Evolutionary conservation across 2,888 invertebrate genomes (phyloP).

Genomic region (Pecten maximus): DNA sequence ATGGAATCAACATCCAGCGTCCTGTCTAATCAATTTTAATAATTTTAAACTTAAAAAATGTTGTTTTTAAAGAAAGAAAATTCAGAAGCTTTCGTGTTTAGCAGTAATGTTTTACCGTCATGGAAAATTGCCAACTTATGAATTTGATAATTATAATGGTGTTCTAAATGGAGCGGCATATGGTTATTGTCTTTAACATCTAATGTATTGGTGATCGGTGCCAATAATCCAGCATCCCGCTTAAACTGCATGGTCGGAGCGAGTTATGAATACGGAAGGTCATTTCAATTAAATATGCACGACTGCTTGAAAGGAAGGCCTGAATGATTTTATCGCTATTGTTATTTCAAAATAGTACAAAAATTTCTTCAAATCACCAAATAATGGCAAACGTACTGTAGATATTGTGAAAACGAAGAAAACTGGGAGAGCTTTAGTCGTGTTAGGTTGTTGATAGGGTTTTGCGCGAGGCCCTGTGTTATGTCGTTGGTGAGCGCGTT

Average conservation of each 20-base stretch:
- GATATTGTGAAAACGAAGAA: no score
- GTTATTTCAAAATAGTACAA: no score
- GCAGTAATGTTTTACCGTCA: neutral
- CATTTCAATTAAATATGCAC: neutral
- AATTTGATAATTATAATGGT: slow-evolving; percentile 25
- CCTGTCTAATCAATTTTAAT: neutral
- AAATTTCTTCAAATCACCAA: no score
- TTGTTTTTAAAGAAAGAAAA: neutral
- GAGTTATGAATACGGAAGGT: neutral
- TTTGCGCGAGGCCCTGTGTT: no score
- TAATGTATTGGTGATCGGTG: neutral
- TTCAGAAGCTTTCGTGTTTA: slow-evolving; percentile 4
- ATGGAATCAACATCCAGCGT: neutral
- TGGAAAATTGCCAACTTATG: slow-evolving; percentile 29
- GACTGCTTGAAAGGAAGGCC: neutral
- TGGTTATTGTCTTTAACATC: neutral
- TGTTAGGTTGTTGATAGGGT: no score
- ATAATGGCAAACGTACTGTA: no score
- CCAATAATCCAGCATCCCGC: neutral
- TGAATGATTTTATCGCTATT: no score
- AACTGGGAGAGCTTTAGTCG: no score
- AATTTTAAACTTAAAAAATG: neutral
- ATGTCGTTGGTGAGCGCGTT: no score
- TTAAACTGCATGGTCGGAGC: neutral
- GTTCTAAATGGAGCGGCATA: neutral